phyloP scores from a whole-genome alignment of 2,797 vertebrate species.

The Gorsachius magnificus region DNA sequence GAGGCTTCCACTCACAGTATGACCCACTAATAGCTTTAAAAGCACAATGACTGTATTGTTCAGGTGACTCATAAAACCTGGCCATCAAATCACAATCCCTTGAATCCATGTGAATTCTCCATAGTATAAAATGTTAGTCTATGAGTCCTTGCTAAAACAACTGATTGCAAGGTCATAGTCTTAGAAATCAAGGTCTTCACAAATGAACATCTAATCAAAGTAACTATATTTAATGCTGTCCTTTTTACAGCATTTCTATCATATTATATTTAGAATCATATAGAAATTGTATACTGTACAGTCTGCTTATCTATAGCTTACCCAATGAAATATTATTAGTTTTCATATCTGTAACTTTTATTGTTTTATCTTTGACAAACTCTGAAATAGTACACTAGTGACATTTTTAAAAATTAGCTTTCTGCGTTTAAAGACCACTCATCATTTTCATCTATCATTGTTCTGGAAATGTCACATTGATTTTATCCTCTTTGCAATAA shows the following conservation, averaged over 20 bases:
- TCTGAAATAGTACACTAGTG: conserved; percentile 74
- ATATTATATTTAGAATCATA: conserved; percentile 9
- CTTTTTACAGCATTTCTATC: background rate
- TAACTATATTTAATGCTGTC: background rate
- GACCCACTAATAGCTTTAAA: background rate
- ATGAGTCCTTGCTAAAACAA: background rate
- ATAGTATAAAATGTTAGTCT: background rate
- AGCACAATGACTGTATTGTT: background rate
- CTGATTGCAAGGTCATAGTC: background rate
- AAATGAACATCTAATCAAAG: background rate
- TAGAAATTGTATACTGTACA: conserved; percentile 11
- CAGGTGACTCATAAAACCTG: background rate
- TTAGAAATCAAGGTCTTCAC: conserved; percentile 24
- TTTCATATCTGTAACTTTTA: conserved; percentile 73
- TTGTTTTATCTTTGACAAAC: conserved; percentile 78
- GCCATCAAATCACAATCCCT: background rate
- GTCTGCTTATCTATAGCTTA: conserved; percentile 58
- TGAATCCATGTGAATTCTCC: background rate
- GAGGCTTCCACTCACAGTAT: background rate
- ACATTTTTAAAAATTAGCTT: conserved; percentile 78
- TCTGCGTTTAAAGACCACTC: conserved; percentile 74
- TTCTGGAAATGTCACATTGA: conserved; percentile 83
- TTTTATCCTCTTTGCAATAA: conserved; percentile 81
- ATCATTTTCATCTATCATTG: conserved; percentile 76
- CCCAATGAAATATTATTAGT: conserved; percentile 70